Evolutionary conservation across 1,140 invertebrate genomes (phyloP).

Genomic region (Drosophila simulans): DNA sequence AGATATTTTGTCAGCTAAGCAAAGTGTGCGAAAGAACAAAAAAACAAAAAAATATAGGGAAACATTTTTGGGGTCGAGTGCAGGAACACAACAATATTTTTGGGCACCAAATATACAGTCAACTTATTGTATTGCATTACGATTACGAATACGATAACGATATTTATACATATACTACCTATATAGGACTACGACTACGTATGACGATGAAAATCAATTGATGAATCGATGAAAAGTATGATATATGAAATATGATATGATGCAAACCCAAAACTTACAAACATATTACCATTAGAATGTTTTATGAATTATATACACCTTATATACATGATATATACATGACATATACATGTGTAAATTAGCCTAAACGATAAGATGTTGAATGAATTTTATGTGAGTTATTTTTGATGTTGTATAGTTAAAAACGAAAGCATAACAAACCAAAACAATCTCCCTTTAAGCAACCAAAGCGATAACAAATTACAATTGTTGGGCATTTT

Average conservation of each 20-base stretch:
- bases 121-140: slow-evolving; percentile 60
- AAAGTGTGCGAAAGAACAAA: slow-evolving; percentile 6
- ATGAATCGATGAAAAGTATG: slow-evolving; percentile 2
- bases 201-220: slow-evolving; percentile 39
- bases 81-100: slow-evolving; percentile 76
- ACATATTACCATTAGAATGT: slow-evolving; percentile 75
- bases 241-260: no score
- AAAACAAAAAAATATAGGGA: background rate
- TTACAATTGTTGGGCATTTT: slow-evolving; percentile 60
- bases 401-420: slow-evolving; percentile 78
- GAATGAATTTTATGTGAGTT: slow-evolving; percentile 79
- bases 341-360: slow-evolving; percentile 46
- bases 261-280: slow-evolving; percentile 31
- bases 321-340: slow-evolving; percentile 58
- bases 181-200: slow-evolving; percentile 27
- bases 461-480: slow-evolving; percentile 28
- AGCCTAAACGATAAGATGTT: slow-evolving; percentile 66
- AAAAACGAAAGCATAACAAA: slow-evolving; percentile 38
- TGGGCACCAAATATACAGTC: slow-evolving; percentile 77
- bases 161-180: slow-evolving; percentile 47
- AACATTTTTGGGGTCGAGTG: slow-evolving; percentile 38
- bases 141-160: slow-evolving; percentile 27
- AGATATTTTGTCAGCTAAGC: slow-evolving; percentile 32
- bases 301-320: slow-evolving; percentile 81
- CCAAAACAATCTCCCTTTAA: slow-evolving; percentile 43